Conservation (phyloP, 2,113 vertebrate genomes). For the Cygnus buccinator region DNA sequence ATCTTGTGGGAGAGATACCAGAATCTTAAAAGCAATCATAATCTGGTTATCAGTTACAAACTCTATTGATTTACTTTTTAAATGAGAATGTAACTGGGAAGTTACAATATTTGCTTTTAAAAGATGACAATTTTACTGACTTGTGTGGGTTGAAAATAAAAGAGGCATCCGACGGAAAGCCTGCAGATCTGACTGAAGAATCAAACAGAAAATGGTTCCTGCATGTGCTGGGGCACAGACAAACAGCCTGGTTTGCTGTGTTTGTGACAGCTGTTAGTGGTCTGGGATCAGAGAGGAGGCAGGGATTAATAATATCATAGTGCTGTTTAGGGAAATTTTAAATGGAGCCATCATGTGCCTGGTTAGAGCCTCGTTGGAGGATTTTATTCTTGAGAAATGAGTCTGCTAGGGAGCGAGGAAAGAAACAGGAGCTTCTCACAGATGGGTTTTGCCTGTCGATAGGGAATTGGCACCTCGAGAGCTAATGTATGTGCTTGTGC, state of each 20-base stretch:
- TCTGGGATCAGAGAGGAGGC: conserved; percentile 1
- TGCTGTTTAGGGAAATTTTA: conserved; percentile 41
- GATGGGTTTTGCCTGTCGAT: neutral
- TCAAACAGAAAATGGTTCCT: conserved; percentile 27
- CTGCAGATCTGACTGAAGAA: conserved; percentile 33
- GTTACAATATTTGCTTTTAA: conserved; percentile 57
- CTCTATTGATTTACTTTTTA: conserved; percentile 53
- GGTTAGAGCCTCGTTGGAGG: neutral
- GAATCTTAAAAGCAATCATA: conserved; percentile 57
- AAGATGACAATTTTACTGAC: conserved; percentile 42
- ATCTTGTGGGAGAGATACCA: conserved; percentile 19
- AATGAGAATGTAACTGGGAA: conserved; percentile 60
- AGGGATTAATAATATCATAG: conserved; percentile 51
- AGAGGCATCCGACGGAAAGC: conserved; percentile 20
- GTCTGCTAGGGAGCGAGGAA: neutral
- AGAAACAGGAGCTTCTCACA: neutral
- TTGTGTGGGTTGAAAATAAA: conserved; percentile 38
- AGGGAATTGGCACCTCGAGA: neutral
- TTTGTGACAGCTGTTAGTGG: conserved; percentile 24
- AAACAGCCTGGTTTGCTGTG: conserved; percentile 22
- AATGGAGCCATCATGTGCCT: neutral
- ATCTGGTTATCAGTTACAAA: conserved; percentile 54
- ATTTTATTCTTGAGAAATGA: neutral
- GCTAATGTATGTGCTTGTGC: neutral
- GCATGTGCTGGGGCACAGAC: neutral